phyloP scores from a whole-genome alignment of 2,888 invertebrate genomes.

The Branchellion lobata region DNA sequence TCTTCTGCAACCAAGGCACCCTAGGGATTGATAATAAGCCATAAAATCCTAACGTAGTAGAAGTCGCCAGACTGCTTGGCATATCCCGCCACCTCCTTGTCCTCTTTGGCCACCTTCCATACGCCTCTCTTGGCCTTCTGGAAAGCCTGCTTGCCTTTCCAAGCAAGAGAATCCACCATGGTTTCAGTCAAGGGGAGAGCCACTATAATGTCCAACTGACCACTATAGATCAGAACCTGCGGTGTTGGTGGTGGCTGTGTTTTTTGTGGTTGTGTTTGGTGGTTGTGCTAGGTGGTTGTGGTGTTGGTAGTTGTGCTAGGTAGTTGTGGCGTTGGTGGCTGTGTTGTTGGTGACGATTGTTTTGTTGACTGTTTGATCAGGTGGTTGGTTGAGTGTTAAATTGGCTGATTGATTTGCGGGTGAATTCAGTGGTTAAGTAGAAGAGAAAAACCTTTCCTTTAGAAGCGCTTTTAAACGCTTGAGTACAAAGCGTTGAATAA shows the following conservation, averaged over 20 bases:
- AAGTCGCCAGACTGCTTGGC: conserved; percentile 57
- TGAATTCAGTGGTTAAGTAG: not conserved
- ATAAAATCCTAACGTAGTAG: conserved; percentile 56
- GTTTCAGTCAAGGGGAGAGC: conserved; percentile 82
- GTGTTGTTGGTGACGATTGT: too few relatives aligned
- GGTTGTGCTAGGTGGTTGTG: too few relatives aligned
- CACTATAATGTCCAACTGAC: conserved; percentile 86
- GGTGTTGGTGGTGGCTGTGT: not conserved
- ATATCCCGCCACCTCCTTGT: conserved; percentile 60
- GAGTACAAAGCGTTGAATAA: too few relatives aligned
- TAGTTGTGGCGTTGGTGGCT: too few relatives aligned
- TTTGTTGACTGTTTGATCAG: too few relatives aligned
- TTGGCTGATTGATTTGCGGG: not conserved
- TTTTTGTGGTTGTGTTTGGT: not conserved
- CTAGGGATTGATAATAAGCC: too few relatives aligned
- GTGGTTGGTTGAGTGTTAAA: too few relatives aligned
- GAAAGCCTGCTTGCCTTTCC: conserved; percentile 71
- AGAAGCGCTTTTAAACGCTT: too few relatives aligned
- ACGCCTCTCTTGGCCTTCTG: conserved; percentile 67
- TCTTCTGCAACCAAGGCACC: too few relatives aligned
- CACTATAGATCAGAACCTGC: conserved; percentile 78
- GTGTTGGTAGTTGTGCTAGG: too few relatives aligned
- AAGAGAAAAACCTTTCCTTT: not conserved
- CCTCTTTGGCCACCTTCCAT: conserved; percentile 66
- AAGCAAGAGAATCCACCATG: conserved; percentile 74